Conservation (phyloP, 2,888 invertebrate genomes). For the Lochmaea crataegi region DNA sequence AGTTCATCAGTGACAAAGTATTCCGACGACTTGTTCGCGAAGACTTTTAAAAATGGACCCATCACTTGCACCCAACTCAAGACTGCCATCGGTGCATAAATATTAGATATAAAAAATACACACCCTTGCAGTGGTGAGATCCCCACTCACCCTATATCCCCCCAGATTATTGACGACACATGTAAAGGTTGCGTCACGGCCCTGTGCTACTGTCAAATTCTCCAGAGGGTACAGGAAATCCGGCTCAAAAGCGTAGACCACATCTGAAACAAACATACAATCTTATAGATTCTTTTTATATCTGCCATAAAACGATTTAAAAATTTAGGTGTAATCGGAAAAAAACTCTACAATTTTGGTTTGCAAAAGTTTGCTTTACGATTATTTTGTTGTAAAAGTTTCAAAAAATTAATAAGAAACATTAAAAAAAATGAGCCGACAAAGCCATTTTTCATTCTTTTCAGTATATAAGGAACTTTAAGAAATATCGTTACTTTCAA, state of each 20-base stretch:
- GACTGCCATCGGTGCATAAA: conserved; percentile 56
- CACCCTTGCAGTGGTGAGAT: conserved; percentile 86
- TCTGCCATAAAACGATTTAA: no score
- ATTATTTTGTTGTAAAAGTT: no score
- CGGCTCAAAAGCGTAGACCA: conserved; percentile 81
- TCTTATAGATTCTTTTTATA: conserved; percentile 1
- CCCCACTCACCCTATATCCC: conserved; percentile 91
- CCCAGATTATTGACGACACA: conserved; percentile 87
- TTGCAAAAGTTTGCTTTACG: not conserved
- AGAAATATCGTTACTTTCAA: conserved; percentile 37
- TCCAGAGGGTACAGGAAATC: conserved; percentile 83
- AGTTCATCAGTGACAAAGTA: conserved; percentile 28
- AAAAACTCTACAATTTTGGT: not conserved
- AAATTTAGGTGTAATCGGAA: no score
- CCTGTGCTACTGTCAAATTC: conserved; percentile 86
- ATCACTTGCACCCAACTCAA: conserved; percentile 53
- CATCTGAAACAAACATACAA: conserved; percentile 63
- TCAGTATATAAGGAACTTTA: conserved; percentile 28
- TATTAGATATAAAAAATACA: conserved; percentile 69
- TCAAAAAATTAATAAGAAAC: not conserved
- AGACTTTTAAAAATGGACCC: conserved; percentile 48
- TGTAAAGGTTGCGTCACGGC: conserved; percentile 85
- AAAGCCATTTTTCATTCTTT: conserved; percentile 34
- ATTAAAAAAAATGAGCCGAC: not conserved
- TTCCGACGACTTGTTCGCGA: conserved; percentile 6